These are phyloP conservation scores for Pantala flavescens DNA, from an alignment of 1,140 invertebrate genomes.

Conservation along the genomic window DNA sequence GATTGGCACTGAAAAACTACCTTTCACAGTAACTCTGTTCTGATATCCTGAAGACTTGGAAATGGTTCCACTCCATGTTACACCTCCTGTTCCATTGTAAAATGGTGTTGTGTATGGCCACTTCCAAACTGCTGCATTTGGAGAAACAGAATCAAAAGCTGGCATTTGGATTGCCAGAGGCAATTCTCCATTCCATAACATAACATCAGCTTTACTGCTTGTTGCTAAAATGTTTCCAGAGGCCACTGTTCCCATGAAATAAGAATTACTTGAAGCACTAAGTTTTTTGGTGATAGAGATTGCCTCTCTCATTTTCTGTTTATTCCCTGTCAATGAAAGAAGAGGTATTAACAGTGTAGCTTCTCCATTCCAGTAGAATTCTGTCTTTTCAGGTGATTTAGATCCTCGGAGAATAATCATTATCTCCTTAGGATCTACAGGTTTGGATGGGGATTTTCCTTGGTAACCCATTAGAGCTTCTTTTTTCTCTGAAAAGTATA, in stretches of 20 bases:
- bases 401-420: not conserved
- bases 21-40: not conserved
- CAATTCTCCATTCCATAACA: not conserved
- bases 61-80: not conserved
- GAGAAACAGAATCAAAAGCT: slow-evolving; percentile 1
- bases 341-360: not conserved
- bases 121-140: not conserved
- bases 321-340: not conserved
- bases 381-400: not conserved
- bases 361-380: not conserved
- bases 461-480: not conserved
- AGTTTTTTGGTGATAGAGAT: not conserved
- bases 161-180: slow-evolving; percentile 2
- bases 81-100: not conserved
- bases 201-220: not conserved
- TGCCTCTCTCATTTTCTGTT: not conserved
- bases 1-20: not conserved
- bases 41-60: not conserved
- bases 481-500: not conserved
- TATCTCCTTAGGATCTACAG: not conserved
- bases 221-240: not conserved
- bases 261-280: not conserved
- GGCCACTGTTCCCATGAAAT: not conserved
- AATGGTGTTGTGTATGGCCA: not conserved
- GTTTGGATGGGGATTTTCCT: not conserved